Evolutionary conservation across 2,888 invertebrate species (phyloP), one percentile per base, ranked within the genome.

Genomic region (Stenolophus ochropezus): DNA sequence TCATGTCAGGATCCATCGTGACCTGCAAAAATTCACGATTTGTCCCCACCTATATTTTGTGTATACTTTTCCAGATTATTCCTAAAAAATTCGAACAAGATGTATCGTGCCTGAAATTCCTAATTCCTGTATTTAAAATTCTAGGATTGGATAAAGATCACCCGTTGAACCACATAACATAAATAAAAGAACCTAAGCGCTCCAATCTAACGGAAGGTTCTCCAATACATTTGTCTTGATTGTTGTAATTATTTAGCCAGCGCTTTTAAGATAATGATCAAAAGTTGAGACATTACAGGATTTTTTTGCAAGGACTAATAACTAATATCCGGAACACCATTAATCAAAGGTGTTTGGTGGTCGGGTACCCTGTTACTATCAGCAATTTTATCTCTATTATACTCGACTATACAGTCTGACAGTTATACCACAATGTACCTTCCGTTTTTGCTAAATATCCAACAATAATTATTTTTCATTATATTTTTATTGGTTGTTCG

Each of bases 211-310:
- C 33, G 42, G 33, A 33, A 27, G 11, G 42, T 18, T 33, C 33
- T 69, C 33, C 33, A 8, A 27, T 69, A 69, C 61, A 65, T 65
- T 65, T 14, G 27, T 69, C 65, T 69, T 69, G 33, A 18, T 65
- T 65, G 21, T 8, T 58, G 33, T 65, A 65, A 65, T 33, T 69
- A 69, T 69, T 69, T 33, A 69, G 18, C 65, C 8, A 69, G 33
- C 16, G 33, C 65, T 33, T 69, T 69, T 33, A 69, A 69, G 65
- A 33, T 33, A 69, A 69, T 69, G 65, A 69, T 69, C 61, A 61
- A 61, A 56, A 61, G 61, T 61, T 61, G 61, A 14, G 61, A 25
- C 51, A 51, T 51, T 16, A 16, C 18, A 25, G 23, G 1, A 61
- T 61, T 61, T 61, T 51, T 61, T 61, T 61, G 61, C 61, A 61